Conservation (phyloP, 2,113 vertebrate genomes). For the Pterophyllum scalare region DNA sequence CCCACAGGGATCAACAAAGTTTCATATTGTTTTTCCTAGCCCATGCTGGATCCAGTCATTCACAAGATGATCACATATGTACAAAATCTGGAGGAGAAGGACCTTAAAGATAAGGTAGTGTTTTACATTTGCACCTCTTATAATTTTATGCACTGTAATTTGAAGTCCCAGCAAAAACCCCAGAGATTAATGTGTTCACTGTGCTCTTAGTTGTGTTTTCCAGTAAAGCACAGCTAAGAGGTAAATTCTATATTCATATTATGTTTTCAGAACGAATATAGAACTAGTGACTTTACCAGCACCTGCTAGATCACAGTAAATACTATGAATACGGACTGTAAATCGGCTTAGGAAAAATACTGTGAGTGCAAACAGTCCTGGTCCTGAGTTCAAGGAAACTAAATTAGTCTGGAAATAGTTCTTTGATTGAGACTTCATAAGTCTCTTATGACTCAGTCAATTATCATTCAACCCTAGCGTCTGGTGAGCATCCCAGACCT, state of each 20-base stretch:
- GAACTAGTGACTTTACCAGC: not conserved
- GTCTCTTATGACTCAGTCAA: not conserved
- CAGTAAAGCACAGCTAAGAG: not conserved
- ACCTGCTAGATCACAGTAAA: not conserved
- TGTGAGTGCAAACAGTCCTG: not conserved
- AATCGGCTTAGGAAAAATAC: not conserved
- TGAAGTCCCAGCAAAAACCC: not conserved
- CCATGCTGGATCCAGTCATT: conserved; percentile 98
- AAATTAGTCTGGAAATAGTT: not conserved
- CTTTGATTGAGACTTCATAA: not conserved
- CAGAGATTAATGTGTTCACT: not conserved
- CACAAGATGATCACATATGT: conserved; percentile 98
- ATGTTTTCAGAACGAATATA: not conserved
- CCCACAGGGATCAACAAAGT: not conserved
- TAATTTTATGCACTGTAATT: not conserved
- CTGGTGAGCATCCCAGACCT: conserved; percentile 97
- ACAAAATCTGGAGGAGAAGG: conserved; percentile 97
- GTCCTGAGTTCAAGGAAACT: not conserved
- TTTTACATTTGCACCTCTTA: not conserved
- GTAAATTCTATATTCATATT: too few relatives aligned
- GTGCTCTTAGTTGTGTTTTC: not conserved
- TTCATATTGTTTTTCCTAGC: conserved; percentile 78
- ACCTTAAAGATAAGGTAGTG: conserved; percentile 97
- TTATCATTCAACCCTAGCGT: conserved; percentile 76
- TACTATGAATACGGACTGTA: not conserved